These are phyloP conservation scores for Philereme transversata DNA, from an alignment of 2,888 invertebrate genomes.

Conservation along the genomic window DNA sequence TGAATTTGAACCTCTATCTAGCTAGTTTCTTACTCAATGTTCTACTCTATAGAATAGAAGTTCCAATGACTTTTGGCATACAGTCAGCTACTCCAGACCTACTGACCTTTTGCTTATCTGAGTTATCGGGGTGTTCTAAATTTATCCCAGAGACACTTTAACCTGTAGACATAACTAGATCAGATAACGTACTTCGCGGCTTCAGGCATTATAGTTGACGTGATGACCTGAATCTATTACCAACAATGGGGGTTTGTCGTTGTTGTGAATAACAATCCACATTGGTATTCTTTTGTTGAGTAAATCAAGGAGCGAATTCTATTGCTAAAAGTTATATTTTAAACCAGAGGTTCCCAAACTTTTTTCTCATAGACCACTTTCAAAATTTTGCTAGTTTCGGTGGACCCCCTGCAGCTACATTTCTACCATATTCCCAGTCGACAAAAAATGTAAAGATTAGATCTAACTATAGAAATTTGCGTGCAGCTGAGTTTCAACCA, in stretches of 20 bases:
- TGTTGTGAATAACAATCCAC: too few species aligned
- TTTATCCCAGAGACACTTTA: conserved; percentile 33
- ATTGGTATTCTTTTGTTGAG: too few species aligned
- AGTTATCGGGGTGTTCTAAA: conserved; percentile 34
- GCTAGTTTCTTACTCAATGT: neutral
- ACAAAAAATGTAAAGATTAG: too few species aligned
- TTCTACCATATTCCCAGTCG: too few species aligned
- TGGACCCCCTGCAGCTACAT: too few species aligned
- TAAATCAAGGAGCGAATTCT: too few species aligned
- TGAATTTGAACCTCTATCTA: neutral
- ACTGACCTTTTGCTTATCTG: conserved; percentile 45
- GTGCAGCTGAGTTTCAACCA: too few species aligned
- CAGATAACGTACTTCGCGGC: conserved; percentile 9
- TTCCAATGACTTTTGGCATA: conserved; percentile 40
- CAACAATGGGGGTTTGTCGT: neutral
- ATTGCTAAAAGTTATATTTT: too few species aligned
- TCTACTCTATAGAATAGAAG: conserved; percentile 13
- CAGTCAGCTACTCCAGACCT: conserved; percentile 40
- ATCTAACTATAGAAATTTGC: too few species aligned
- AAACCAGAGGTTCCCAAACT: too few species aligned
- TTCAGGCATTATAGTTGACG: conserved; percentile 6
- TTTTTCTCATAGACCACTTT: too few species aligned
- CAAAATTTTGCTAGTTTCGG: too few species aligned
- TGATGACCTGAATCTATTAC: conserved; percentile 1
- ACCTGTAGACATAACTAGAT: conserved; percentile 15